phyloP scores from a whole-genome alignment of 2,797 vertebrate species.

The Ctenopoma kingsleyae region DNA sequence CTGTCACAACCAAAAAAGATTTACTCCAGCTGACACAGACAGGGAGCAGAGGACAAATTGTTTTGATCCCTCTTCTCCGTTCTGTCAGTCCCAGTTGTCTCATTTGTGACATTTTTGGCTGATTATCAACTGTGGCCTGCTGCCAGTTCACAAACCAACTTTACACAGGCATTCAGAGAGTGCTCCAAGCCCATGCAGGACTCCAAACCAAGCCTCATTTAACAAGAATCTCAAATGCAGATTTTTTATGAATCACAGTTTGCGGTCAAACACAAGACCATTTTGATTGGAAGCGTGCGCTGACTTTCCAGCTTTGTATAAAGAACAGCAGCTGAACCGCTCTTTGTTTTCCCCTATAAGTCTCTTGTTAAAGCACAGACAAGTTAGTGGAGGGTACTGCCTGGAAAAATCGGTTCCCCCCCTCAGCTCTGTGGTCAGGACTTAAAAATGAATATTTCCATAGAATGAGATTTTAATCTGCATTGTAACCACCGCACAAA shows the following conservation, averaged over 20 bases:
- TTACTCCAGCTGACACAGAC: constrained; percentile 41
- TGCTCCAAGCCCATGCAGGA: constrained; percentile 38
- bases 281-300: constrained; percentile 65
- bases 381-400: constrained; percentile 57
- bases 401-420: constrained; percentile 60
- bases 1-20: constrained; percentile 53
- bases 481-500: constrained; percentile 19
- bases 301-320: constrained; percentile 61
- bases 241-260: constrained; percentile 54
- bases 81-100: constrained; percentile 46
- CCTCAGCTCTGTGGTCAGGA: constrained; percentile 51
- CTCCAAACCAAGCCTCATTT: constrained; percentile 64
- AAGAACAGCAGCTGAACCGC: constrained; percentile 60
- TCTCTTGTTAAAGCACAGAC: constrained; percentile 61
- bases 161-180: constrained; percentile 47
- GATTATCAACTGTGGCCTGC: constrained; percentile 42
- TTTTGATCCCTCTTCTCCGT: constrained; percentile 43
- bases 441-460: constrained; percentile 61
- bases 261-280: constrained; percentile 49
- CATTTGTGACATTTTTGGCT: constrained; percentile 67
- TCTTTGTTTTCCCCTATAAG: constrained; percentile 65
- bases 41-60: constrained; percentile 45
- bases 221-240: constrained; percentile 63
- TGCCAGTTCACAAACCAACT: constrained; percentile 60
- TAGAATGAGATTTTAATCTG: constrained; percentile 32